A percentile compares a stretch with the other conserved stretches of the same genome.
Evolutionary conservation across 1,140 invertebrate species (phyloP).

Genomic region (Holotrichia oblita): DNA sequence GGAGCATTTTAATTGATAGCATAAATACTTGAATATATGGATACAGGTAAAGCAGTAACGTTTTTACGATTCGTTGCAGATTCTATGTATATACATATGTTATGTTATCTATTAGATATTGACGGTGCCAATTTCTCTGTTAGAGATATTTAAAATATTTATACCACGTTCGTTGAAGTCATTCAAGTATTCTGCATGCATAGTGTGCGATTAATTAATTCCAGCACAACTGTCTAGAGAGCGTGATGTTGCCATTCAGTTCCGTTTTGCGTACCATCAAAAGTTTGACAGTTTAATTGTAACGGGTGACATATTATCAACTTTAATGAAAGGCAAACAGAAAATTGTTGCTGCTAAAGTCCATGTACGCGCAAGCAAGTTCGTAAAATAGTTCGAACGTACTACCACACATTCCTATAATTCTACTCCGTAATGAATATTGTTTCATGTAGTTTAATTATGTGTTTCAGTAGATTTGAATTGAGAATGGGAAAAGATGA

Average conservation of each 20-base stretch:
- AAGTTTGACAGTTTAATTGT: neutral
- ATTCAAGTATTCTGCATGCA: neutral
- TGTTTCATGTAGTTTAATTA: neutral
- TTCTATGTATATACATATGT: neutral
- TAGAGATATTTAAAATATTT: neutral
- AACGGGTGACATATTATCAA: neutral
- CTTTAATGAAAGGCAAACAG: conserved; percentile 6
- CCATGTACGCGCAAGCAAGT: neutral
- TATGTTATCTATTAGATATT: neutral
- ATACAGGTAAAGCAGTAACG: no score
- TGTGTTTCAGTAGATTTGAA: neutral
- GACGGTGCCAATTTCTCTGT: neutral
- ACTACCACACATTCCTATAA: neutral
- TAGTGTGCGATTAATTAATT: neutral
- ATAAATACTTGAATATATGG: neutral
- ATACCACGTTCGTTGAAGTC: neutral
- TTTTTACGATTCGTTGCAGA: neutral
- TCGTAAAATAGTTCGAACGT: neutral
- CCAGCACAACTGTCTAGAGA: neutral
- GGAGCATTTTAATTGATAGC: neutral
- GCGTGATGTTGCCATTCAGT: neutral
- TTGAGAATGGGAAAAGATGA: neutral
- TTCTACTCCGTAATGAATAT: neutral
- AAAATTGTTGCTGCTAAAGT: conserved; percentile 4
- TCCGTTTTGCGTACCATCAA: neutral